phyloP scores from a whole-genome alignment of 2,113 vertebrate genomes.

The Paradisaea rubra region DNA sequence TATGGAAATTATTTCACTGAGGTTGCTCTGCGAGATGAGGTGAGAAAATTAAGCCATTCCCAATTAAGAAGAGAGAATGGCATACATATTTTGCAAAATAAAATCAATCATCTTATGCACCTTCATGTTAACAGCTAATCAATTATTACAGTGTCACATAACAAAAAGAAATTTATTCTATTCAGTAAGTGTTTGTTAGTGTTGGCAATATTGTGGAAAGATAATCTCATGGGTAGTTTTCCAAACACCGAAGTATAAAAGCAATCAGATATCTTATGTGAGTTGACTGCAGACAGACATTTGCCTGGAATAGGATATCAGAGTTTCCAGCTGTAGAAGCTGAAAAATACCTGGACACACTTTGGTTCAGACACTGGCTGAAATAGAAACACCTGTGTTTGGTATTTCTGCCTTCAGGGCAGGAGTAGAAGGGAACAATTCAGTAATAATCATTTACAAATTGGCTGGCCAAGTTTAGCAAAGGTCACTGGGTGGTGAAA shows the following conservation, averaged over 20 bases:
- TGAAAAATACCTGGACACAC: background rate
- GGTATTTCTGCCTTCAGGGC: background rate
- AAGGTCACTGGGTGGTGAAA: background rate
- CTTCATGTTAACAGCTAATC: background rate
- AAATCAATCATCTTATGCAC: background rate
- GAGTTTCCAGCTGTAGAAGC: background rate
- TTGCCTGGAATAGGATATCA: background rate
- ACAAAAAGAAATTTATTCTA: background rate
- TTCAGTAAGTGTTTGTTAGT: background rate
- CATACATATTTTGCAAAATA: background rate
- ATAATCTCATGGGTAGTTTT: background rate
- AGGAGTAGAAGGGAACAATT: background rate
- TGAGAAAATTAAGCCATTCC: background rate
- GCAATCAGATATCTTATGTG: background rate
- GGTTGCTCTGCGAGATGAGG: background rate
- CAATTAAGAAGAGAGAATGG: background rate
- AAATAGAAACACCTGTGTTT: background rate
- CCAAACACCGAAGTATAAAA: background rate
- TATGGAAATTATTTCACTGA: background rate
- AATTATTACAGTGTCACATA: background rate
- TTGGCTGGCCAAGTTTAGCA: background rate
- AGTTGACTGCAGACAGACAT: background rate
- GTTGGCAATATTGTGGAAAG: background rate
- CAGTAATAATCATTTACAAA: background rate
- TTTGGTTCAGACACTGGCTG: background rate